phyloP scores from a whole-genome alignment of 2,797 vertebrate species.

The Mastacembelus armatus region DNA sequence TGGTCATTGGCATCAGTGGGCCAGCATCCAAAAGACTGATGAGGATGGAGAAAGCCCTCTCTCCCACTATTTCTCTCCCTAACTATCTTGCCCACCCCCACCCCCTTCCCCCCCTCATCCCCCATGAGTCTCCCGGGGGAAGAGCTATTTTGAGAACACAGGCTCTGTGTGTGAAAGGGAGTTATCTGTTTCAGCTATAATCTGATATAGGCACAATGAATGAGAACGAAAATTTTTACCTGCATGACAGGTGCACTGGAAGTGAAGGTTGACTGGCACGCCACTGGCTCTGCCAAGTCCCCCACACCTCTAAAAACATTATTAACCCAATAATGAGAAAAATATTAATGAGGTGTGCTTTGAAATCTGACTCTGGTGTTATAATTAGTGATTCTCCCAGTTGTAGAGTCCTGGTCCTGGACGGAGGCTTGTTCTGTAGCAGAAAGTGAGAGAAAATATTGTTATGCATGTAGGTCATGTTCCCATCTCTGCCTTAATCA shows the following conservation, averaged over 20 bases:
- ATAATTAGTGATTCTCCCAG: slow-evolving; percentile 85
- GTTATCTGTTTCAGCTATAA: slow-evolving; percentile 62
- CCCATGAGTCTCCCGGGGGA: slow-evolving; percentile 53
- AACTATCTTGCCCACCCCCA: slow-evolving; percentile 38
- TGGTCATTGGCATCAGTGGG: slow-evolving; percentile 48
- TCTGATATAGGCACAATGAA: slow-evolving; percentile 35
- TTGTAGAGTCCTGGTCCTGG: slow-evolving; percentile 82
- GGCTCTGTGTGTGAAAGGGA: slow-evolving; percentile 58
- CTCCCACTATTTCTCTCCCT: slow-evolving; percentile 22
- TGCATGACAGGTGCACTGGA: slow-evolving; percentile 52
- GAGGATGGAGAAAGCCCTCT: slow-evolving; percentile 62
- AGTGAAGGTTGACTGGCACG: slow-evolving; percentile 37
- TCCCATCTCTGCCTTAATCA: slow-evolving; percentile 87
- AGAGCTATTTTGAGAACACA: slow-evolving; percentile 71
- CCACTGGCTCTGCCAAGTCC: slow-evolving; percentile 47
- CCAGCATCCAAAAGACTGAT: slow-evolving; percentile 71
- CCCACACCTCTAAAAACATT: slow-evolving; percentile 61
- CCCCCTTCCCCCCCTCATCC: slow-evolving; percentile 28
- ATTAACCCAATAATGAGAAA: slow-evolving; percentile 78
- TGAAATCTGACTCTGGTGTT: slow-evolving; percentile 78
- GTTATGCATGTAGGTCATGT: slow-evolving; percentile 89
- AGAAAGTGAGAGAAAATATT: slow-evolving; percentile 81
- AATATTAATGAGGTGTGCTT: slow-evolving; percentile 79
- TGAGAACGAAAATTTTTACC: slow-evolving; percentile 47
- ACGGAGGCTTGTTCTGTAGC: slow-evolving; percentile 78